These are phyloP conservation scores for Nasonia giraulti DNA, from an alignment of 1,140 invertebrate species.

Conservation along the genomic window DNA sequence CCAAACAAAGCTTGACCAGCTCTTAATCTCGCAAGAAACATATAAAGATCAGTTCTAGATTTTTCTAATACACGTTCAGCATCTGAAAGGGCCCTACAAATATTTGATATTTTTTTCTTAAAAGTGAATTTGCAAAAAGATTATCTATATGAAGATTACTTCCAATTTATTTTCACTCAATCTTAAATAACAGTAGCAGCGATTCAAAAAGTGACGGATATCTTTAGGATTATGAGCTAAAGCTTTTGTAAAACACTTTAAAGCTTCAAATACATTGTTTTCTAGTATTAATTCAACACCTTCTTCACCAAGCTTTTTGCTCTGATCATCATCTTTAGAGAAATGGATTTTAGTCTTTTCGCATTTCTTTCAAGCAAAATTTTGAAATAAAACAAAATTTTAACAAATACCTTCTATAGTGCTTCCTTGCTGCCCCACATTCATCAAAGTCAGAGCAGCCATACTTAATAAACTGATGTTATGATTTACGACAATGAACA, in stretches of 20 bases:
- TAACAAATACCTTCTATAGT: too few species aligned
- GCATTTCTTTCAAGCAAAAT: too few species aligned
- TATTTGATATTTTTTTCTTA: conserved; percentile 8
- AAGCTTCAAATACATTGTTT: background rate
- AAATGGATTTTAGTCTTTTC: too few species aligned
- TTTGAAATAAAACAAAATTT: too few species aligned
- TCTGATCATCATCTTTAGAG: too few species aligned
- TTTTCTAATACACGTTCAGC: conserved; percentile 15
- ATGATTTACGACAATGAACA: too few species aligned
- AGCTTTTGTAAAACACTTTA: conserved; percentile 3
- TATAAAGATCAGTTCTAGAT: background rate
- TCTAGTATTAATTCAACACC: background rate
- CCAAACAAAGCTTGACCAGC: background rate
- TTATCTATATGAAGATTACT: background rate
- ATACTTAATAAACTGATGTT: too few species aligned
- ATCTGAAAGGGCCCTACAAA: background rate
- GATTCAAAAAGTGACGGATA: background rate
- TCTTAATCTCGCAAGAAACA: conserved; percentile 1
- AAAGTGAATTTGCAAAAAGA: background rate
- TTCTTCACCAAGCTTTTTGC: background rate
- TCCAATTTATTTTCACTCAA: background rate
- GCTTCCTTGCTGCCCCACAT: too few species aligned
- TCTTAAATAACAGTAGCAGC: conserved; percentile 8
- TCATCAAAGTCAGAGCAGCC: too few species aligned
- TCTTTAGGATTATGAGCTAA: background rate